Evolutionary conservation across 2,113 vertebrate species (phyloP), one percentile per base, ranked within the genome.

Genomic region (Sceloporus tristichus): DNA sequence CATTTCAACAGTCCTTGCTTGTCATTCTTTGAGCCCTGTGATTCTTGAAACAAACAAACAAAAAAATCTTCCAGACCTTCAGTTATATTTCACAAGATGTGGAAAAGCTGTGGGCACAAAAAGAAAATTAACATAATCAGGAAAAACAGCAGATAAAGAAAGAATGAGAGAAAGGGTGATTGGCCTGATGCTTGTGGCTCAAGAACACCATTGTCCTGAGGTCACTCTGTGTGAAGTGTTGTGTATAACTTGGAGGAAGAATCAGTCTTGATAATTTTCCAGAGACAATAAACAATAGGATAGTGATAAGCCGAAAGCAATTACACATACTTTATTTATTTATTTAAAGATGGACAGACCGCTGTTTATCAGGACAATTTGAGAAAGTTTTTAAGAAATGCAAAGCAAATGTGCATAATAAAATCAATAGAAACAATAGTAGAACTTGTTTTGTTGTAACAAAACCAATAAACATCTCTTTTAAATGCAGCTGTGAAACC

Each of bases 81-180:
- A 84, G 68, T 40, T 84, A 19, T 34, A 84, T 73, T 73, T 54
- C 42, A 84, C 18, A 56, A 84, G 68, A 73, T 54, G 19, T 71
- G 66, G 40, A 82, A 79, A 82, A 70, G 65, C 40, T 82, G 65
- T 70, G 29, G 16, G 48, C 18, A 56, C 53, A 14, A 56, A 68
- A 54, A 74, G 29, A 48, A 74, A 71, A 66, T 82, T 66, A 82
- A 9, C 48, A 74, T 84, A 73, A 74, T 74, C 70, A 56, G 68
- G n/a, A 84, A 48, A 84, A 84, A 73, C 70, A 70, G 40, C 48
- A 68, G 34, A 14, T 62, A 19, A 62, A 81, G 13, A 78, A 7
- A 48, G 23, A 65, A 48, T 48, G 79, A 62, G 29, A 34, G 19
- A 65, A 2, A 38, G 65, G 1, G 38, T 27, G 80, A 40, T 53